A percentile compares a stretch with the other conserved stretches of the same genome.
phyloP scores from a whole-genome alignment of 2,888 invertebrate genomes.

The Acrocyrtus sp. region DNA sequence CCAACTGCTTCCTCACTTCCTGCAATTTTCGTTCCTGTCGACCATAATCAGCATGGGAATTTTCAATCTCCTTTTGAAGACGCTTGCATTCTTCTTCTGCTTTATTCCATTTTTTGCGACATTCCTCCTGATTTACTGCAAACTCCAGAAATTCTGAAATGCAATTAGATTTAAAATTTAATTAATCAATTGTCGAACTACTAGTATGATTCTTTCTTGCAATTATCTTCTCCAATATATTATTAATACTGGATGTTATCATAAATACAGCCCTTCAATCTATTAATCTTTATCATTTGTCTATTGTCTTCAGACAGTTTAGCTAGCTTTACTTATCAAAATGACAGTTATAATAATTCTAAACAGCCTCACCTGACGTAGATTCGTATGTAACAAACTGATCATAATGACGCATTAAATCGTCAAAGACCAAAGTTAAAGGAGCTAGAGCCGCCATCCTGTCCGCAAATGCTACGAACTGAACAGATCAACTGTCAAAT shows the following conservation, averaged over 20 bases:
- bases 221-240: neutral
- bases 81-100: slow-evolving; percentile 79
- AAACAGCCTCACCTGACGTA: slow-evolving; percentile 67
- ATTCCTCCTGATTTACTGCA: slow-evolving; percentile 77
- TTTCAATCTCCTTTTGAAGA: slow-evolving; percentile 77
- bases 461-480: no score
- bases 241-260: neutral
- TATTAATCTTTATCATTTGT: neutral
- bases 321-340: no score
- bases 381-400: slow-evolving; percentile 65
- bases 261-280: neutral
- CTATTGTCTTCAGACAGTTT: no score
- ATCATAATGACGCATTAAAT: slow-evolving; percentile 66
- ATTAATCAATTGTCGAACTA: no score
- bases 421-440: slow-evolving; percentile 65
- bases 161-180: neutral
- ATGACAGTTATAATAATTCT: no score
- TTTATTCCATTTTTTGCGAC: slow-evolving; percentile 76
- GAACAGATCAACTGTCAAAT: no score
- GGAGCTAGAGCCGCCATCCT: slow-evolving; percentile 8
- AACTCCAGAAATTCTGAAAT: slow-evolving; percentile 78
- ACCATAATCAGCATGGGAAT: slow-evolving; percentile 76
- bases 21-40: slow-evolving; percentile 83
- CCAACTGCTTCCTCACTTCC: slow-evolving; percentile 77
- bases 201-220: neutral